Evolutionary conservation across 1,140 invertebrate genomes (phyloP), one percentile per base, ranked within the genome.

Genomic region (Drosophila tropicalis): DNA sequence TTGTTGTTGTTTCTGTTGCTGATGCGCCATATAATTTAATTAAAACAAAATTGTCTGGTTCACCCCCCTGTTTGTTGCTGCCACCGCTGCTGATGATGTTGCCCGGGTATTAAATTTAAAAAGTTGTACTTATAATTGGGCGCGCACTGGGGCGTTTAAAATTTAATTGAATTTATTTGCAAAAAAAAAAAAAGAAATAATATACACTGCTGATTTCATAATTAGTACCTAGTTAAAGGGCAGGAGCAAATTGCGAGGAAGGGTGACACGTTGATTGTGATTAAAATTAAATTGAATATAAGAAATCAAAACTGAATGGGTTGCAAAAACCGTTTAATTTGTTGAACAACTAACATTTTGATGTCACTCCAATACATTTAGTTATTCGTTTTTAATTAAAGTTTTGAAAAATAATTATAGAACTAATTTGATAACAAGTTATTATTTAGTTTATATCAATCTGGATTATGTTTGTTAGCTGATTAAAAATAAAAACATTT

Each of bases 111-210:
- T 63, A 40, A 60, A 66, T 76, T 71, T 70, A 47, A 62, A 68
- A 78, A 75, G 64, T 77, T 70, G n/a, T 40, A 25, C 22, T 62
- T 25, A 58, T 58, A 41, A 62, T 62, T 63, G 55, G 60, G 51
- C 58, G 61, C 34, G 39, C 25, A 25, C 25, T 54, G 61, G 34
- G 41, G 34, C 62, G 70, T 78, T 86, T 71, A 65, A 76, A 82
- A 60, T 82, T 76, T 79, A 86, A 86, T 86, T 86, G 76, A 70
- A 83, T 83, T 80, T 80, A 73, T 82, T 65, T 19, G 22, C 56
- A 58, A 58, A 17, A 36, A 36, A 57, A 34, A 57, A 34, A 15
- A 29, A 32, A 32, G 7, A 34, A n/a, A 57, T 34, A 15, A 34
- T 29, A 36, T 17, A 58, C 32, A 36, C 44, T 80, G 67, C 71